Evolutionary conservation across 2,888 invertebrate species (phyloP), one percentile per base, ranked within the genome.

Genomic region (Drosophila silvestris): DNA sequence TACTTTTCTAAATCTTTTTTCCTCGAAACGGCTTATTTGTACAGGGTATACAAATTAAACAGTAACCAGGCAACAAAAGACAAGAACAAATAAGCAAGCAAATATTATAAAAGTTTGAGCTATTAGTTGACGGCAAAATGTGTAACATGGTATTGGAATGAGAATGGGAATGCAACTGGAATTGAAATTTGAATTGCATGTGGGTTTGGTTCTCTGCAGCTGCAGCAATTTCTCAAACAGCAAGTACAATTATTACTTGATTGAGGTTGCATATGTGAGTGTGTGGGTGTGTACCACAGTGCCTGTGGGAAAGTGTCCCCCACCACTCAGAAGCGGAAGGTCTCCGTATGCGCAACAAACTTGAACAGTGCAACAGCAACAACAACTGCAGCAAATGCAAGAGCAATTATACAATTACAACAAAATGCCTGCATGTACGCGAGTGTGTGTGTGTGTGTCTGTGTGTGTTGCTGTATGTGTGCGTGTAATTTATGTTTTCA

Each of bases 401-500:
- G 26, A 58, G 51, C 66, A 76, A 80, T 80, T 70, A 71, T 62
- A 65, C 59, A 71, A 69, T 77, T 80, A 66, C 81, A 81, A 69
- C 81, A 77, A 79, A 72, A 65, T 68, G 67, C 60, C 62, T 41
- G 62, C 56, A 67, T 65, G 64, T 37, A 37, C 54, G 52, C 10
- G 52, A 39, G 65, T 53, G 59, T 51, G 59, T 59, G 70, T 59
- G 52, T 12, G 52, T 33, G 65, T 53, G 59, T 51, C 56, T 59
- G 56, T 69, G 80, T 74, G 77, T 70, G 53, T 65, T 65, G 51
- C 69, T 63, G 51, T 70, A 79, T 78, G 79, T 69, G 79, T 90
- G 85, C 76, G 68, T 82, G 90, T 85, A 82, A 88, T 91, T 88
- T 90, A 88, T 91, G 87, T 89, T 89, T 90, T 86, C 87, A 89